These are phyloP conservation scores for Macrosteles quadrilineatus DNA, from an alignment of 1,140 invertebrate genomes.

Conservation along the genomic window DNA sequence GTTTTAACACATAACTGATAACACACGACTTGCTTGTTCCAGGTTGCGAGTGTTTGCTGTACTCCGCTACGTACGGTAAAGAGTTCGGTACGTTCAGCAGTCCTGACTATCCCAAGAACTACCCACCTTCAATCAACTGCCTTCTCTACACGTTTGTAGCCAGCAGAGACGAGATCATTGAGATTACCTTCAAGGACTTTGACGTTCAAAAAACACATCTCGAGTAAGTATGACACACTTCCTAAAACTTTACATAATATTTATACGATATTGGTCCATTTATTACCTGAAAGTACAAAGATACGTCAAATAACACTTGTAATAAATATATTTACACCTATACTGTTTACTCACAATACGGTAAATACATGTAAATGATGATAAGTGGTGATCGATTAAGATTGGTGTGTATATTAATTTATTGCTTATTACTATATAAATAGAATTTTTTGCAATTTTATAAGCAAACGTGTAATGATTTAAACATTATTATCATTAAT, in stretches of 20 bases:
- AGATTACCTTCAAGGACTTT: conserved; percentile 79
- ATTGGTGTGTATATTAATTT: no score
- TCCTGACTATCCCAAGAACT: conserved; percentile 76
- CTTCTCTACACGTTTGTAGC: conserved; percentile 84
- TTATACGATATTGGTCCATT: background rate
- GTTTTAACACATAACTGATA: no score
- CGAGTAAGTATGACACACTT: conserved; percentile 58
- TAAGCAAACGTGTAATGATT: no score
- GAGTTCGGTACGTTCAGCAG: conserved; percentile 78
- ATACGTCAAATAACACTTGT: no score
- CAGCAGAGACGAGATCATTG: conserved; percentile 73
- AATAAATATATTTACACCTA: no score
- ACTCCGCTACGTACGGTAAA: conserved; percentile 75
- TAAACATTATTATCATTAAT: no score
- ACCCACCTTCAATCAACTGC: conserved; percentile 74
- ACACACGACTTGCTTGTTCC: conserved; percentile 61
- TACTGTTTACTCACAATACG: no score
- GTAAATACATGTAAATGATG: no score
- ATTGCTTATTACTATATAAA: conserved; percentile 3
- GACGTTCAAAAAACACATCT: conserved; percentile 64
- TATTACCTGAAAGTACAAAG: no score
- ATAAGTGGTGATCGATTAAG: no score
- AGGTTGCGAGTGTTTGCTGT: conserved; percentile 82
- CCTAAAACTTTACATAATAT: no score
- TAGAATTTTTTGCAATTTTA: background rate